Base-by-base conservation (phyloP, 2,888 invertebrate species). In the Lasioglossum vierecki region DNA sequence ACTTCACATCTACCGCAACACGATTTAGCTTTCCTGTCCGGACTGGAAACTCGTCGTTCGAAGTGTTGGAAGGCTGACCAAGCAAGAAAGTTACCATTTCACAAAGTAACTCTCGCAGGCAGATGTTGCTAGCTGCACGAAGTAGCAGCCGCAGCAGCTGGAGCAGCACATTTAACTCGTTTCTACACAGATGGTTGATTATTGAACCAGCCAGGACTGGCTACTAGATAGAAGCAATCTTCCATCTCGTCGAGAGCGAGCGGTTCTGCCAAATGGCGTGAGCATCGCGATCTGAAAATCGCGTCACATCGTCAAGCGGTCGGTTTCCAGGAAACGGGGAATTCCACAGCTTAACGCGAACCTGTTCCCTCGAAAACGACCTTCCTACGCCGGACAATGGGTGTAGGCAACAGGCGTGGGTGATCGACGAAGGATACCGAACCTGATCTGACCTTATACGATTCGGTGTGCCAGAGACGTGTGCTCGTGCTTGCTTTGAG, bases 391-490 rank as follows among this genome's bases (percentile, higher is more conserved):
- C 72, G 80, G 86, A 91, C 89, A 91, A 91, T 89, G 82, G 84
- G 86, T 86, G 87, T 90, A 88, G 88, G 89, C 85, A 88, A 49
- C 22, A 76, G 88, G 91, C 92, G 92, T 93, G 92, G 93, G 93
- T 92, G 92, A 93, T 91, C 88, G 84, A 88, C 90, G 88, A 89
- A 90, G 89, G 88, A 90, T 92, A 91, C 89, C 89, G 91, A 91
- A 66, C 35, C 66, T 35, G 90, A 92, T 90, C 88, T 90, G 88
- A 91, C 92, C 91, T 92, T 92, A 91, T 93, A 89, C 87, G 91
- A 91, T 89, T 76, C 80, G 87, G 79, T 78, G 66, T 76, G 66
- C 39, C 49, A 30, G 74, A 80, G 83, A 88, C 86, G 88, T 68
- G 11, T 46, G 70, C 78, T 77, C 53, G 68, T 71, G 60, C 72